Percentiles rank a stretch among this genome's conserved stretches.
These are phyloP conservation scores for Trichonephila clavipes DNA, from an alignment of 1,140 invertebrate species.

Conservation along the genomic window DNA sequence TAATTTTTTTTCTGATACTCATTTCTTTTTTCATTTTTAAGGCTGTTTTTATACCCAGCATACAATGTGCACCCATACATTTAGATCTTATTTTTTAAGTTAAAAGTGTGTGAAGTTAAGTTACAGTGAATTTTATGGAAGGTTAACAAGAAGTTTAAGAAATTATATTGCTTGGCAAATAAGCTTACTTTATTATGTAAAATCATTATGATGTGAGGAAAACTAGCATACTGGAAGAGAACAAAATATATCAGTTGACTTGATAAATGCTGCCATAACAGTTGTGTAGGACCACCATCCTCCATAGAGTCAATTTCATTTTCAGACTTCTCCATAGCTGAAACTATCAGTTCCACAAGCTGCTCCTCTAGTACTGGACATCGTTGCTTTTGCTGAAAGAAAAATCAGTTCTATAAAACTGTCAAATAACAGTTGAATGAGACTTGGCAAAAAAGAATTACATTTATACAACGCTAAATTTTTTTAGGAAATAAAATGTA, in stretches of 20 bases:
- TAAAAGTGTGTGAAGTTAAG: no score
- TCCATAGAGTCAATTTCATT: slow-evolving; percentile 78
- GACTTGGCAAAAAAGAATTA: no score
- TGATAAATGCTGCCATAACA: slow-evolving; percentile 92
- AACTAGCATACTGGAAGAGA: slow-evolving; percentile 95
- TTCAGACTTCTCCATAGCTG: slow-evolving; percentile 95
- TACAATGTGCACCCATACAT: no score
- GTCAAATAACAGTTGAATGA: no score
- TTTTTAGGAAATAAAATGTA: no score
- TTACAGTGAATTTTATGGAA: no score
- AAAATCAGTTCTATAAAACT: background rate
- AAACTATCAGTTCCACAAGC: slow-evolving; percentile 93
- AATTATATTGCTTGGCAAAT: background rate
- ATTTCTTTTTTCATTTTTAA: no score
- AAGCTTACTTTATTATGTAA: slow-evolving; percentile 89
- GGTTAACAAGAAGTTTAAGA: background rate
- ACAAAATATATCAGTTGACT: slow-evolving; percentile 98
- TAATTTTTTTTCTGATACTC: no score
- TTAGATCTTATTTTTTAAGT: no score
- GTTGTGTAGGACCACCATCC: slow-evolving; percentile 74
- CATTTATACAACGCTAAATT: no score
- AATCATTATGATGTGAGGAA: slow-evolving; percentile 93
- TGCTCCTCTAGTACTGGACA: slow-evolving; percentile 95
- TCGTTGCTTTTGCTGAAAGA: slow-evolving; percentile 89
- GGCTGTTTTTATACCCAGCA: no score